These are phyloP conservation scores for Tragopan temminckii DNA, from an alignment of 2,797 vertebrate genomes.

Conservation along the genomic window DNA sequence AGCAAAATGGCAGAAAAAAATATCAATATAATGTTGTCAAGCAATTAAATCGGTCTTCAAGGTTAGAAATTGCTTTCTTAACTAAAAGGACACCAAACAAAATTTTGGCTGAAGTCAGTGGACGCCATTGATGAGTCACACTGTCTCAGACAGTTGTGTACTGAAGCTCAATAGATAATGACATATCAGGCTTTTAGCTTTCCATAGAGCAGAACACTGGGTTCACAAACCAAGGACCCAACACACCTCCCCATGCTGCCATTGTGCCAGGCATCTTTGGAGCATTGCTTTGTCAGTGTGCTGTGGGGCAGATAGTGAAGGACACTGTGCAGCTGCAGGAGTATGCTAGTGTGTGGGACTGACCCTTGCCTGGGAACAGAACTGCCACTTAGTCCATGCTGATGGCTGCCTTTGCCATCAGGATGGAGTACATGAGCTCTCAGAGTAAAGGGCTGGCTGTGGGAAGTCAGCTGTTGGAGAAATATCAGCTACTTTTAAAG, in stretches of 20 bases:
- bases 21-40: neutral
- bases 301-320: fast-evolving
- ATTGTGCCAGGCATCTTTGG: neutral
- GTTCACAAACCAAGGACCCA: neutral
- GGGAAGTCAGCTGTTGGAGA: neutral
- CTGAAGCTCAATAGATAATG: neutral
- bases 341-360: neutral
- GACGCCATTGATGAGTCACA: constrained; percentile 1
- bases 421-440: neutral
- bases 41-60: constrained; percentile 15
- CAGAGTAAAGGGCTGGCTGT: neutral
- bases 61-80: neutral
- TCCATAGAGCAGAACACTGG: fast-evolving
- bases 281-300: fast-evolving
- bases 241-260: neutral
- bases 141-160: neutral
- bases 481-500: neutral
- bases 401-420: neutral
- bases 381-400: neutral
- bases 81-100: neutral
- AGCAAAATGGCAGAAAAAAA: neutral
- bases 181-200: neutral
- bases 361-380: neutral
- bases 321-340: neutral
- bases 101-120: neutral